phyloP scores from a whole-genome alignment of 2,113 vertebrate genomes.

The Hiodon tergisus region DNA sequence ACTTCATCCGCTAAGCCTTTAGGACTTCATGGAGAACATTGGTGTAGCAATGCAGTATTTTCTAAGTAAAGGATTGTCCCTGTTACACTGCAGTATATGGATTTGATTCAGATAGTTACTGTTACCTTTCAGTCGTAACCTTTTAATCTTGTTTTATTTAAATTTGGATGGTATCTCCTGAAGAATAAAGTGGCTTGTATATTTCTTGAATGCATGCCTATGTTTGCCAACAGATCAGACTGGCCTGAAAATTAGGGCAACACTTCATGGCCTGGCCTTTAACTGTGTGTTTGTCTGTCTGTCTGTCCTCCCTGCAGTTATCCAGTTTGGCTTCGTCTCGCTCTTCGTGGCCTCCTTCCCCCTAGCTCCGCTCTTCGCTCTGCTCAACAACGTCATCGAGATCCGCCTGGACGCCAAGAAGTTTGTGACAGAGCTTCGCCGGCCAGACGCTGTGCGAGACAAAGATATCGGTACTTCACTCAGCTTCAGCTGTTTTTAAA shows the following conservation, averaged over 20 bases:
- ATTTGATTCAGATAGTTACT: too few species aligned
- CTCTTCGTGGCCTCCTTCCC: conserved; percentile 97
- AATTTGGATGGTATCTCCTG: not conserved
- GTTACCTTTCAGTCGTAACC: too few species aligned
- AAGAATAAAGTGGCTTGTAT: not conserved
- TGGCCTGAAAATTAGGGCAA: not conserved
- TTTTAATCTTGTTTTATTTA: not conserved
- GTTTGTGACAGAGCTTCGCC: conserved; percentile 84
- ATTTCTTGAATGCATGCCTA: not conserved
- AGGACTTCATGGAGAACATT: too few species aligned
- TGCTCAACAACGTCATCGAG: conserved; percentile 96
- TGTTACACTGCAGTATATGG: too few species aligned
- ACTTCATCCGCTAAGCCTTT: too few species aligned
- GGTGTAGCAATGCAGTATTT: too few species aligned
- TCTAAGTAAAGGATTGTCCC: too few species aligned
- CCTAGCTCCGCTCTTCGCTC: conserved; percentile 86
- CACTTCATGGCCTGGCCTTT: not conserved
- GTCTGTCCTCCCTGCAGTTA: conserved; percentile 8
- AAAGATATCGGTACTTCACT: conserved; percentile 89
- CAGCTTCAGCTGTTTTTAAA: not conserved
- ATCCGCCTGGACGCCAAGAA: conserved; percentile 93
- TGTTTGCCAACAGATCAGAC: not conserved
- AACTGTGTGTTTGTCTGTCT: conserved; percentile 8
- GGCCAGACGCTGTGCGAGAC: conserved; percentile 84
- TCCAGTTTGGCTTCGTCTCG: conserved; percentile 60